Evolutionary conservation across 1,140 invertebrate species (phyloP).

Genomic region (Aphelinus atriplicis): DNA sequence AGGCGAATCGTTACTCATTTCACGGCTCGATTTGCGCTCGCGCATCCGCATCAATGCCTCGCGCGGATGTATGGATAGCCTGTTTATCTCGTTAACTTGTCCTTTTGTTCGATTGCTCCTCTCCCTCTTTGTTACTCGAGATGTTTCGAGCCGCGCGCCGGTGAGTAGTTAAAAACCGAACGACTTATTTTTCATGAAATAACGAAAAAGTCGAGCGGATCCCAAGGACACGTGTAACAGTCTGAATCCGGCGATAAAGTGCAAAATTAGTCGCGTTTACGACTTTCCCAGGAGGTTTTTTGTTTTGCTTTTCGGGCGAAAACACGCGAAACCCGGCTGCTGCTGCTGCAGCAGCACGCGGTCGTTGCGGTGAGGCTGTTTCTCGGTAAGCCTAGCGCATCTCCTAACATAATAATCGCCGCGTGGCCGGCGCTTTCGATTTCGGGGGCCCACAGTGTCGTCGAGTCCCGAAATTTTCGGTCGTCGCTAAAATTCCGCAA

Average conservation of each 20-base stretch:
- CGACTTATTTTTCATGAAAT: neutral
- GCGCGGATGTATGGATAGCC: too few relatives aligned
- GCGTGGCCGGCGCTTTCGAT: neutral
- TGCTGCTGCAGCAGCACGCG: neutral
- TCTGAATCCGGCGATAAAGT: too few relatives aligned
- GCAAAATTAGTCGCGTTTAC: constrained; percentile 11
- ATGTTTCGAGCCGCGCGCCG: too few relatives aligned
- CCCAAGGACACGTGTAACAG: too few relatives aligned
- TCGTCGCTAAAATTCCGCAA: constrained; percentile 32
- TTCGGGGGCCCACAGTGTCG: neutral
- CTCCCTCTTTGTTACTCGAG: too few relatives aligned
- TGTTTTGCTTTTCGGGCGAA: constrained; percentile 15
- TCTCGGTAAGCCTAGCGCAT: constrained; percentile 29
- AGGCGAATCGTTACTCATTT: constrained; percentile 58
- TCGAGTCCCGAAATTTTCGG: constrained; percentile 34
- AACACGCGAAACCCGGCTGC: neutral
- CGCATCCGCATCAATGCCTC: constrained; percentile 41
- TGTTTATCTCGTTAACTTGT: too few relatives aligned
- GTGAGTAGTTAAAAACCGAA: neutral
- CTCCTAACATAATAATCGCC: too few relatives aligned
- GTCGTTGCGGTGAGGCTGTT: constrained; percentile 19
- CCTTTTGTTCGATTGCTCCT: too few relatives aligned
- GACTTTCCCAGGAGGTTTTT: constrained; percentile 2
- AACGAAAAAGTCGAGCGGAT: too few relatives aligned
- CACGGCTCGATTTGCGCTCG: constrained; percentile 55